Conservation (phyloP, 2,888 invertebrate species). For the Mesoligia furuncula region DNA sequence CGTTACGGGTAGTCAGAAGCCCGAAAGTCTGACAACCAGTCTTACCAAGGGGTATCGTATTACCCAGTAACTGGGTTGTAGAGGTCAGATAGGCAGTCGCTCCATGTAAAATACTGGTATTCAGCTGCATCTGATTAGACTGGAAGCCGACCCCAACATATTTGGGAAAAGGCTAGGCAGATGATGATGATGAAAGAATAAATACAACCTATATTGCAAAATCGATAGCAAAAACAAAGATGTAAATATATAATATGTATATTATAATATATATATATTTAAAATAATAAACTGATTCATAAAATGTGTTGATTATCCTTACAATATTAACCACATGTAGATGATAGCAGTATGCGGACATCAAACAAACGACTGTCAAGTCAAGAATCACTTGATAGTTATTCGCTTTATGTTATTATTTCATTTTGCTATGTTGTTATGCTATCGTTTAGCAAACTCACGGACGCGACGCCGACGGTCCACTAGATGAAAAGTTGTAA, state of each 20-base stretch:
- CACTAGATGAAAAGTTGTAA: slow-evolving; percentile 13
- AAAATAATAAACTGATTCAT: not conserved
- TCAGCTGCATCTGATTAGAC: too few species aligned
- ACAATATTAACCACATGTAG: not conserved
- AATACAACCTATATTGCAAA: not conserved
- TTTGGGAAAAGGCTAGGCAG: too few species aligned
- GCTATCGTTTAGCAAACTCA: not conserved
- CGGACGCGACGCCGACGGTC: not conserved
- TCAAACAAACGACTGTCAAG: not conserved
- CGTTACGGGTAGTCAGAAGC: too few species aligned
- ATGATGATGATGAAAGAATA: too few species aligned
- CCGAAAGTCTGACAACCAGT: too few species aligned
- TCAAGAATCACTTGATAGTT: not conserved
- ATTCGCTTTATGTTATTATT: not conserved
- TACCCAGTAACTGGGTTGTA: too few species aligned
- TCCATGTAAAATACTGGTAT: too few species aligned
- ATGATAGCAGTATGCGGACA: not conserved
- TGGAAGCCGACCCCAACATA: too few species aligned
- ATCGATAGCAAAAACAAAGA: not conserved
- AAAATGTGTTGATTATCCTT: not conserved
- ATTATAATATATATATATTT: too few species aligned
- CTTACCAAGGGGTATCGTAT: too few species aligned
- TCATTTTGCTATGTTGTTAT: not conserved
- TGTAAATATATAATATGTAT: too few species aligned
- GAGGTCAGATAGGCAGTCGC: too few species aligned